phyloP scores from a whole-genome alignment of 2,113 vertebrate genomes.

The Hippolais icterina region DNA sequence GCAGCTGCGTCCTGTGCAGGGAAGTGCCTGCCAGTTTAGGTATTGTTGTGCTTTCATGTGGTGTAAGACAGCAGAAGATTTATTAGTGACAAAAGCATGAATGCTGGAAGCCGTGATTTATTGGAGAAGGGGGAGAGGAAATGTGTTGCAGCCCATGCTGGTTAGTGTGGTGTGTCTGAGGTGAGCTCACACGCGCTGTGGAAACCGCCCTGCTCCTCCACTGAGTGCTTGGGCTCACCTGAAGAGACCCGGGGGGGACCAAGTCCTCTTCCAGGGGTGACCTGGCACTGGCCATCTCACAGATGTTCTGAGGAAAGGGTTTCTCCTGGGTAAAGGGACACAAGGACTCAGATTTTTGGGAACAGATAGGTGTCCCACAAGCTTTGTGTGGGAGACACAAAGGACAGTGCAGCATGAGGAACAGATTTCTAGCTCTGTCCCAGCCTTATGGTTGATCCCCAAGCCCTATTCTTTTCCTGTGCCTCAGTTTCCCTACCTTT shows the following conservation, averaged over 20 bases:
- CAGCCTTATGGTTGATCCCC: background rate
- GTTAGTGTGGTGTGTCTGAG: background rate
- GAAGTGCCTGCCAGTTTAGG: background rate
- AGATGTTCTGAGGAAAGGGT: background rate
- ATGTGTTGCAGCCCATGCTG: conserved; percentile 16
- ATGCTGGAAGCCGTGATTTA: conserved; percentile 40
- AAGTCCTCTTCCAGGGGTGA: background rate
- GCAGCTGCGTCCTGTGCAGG: conserved; percentile 6
- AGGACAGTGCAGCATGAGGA: fast-evolving
- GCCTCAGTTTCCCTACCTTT: background rate
- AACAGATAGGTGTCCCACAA: background rate
- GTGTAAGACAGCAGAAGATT: conserved; percentile 36
- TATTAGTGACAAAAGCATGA: conserved; percentile 35
- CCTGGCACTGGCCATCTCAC: background rate
- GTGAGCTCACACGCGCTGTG: background rate
- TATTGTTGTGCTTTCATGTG: conserved; percentile 48
- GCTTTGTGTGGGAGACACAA: background rate
- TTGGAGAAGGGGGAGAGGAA: conserved; percentile 7
- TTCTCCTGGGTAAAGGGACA: background rate
- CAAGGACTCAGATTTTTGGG: background rate
- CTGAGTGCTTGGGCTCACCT: background rate
- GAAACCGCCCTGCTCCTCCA: background rate
- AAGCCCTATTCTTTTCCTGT: background rate
- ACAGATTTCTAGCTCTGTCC: background rate
- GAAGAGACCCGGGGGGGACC: fast-evolving